Percentiles rank a stretch among this genome's conserved stretches.
phyloP scores from a whole-genome alignment of 2,797 vertebrate genomes.

The Micromesistius poutassou region DNA sequence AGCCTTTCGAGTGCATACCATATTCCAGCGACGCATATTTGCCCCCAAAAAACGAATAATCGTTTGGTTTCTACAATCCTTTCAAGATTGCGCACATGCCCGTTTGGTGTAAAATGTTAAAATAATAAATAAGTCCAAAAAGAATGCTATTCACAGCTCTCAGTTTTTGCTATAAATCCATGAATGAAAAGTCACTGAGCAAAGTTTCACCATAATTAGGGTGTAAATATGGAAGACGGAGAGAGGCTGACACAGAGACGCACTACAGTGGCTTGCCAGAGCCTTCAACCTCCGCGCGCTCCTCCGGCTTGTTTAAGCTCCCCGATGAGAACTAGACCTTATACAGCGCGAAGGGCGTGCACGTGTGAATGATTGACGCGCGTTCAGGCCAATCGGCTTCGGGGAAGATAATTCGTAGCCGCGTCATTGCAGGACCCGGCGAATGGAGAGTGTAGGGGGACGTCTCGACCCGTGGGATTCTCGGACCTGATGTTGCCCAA shows the following conservation, averaged over 20 bases:
- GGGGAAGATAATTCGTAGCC: background rate
- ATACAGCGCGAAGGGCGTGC: slow-evolving; percentile 40
- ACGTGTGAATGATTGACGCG: slow-evolving; percentile 53
- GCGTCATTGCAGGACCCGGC: background rate
- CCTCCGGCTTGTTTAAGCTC: slow-evolving; percentile 45
- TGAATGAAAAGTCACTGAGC: slow-evolving; percentile 28
- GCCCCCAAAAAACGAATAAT: slow-evolving; percentile 21
- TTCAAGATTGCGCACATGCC: slow-evolving; percentile 58
- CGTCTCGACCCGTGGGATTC: background rate
- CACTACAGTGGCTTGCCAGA: slow-evolving; percentile 23
- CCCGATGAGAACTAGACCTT: slow-evolving; percentile 36
- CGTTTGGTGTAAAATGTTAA: slow-evolving; percentile 12
- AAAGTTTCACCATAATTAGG: slow-evolving; percentile 44
- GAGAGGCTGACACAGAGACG: slow-evolving; percentile 35
- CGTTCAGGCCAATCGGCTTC: slow-evolving; percentile 53
- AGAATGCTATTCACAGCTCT: slow-evolving; percentile 1
- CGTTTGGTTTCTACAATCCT: slow-evolving; percentile 33
- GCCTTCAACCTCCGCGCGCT: slow-evolving; percentile 34
- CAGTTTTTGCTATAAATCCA: slow-evolving; percentile 31
- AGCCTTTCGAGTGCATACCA: slow-evolving; percentile 69
- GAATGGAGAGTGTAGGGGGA: background rate
- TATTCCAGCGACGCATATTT: slow-evolving; percentile 75
- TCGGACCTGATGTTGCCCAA: background rate
- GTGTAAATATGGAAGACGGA: background rate
- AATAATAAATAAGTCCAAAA: slow-evolving; percentile 24